phyloP scores from a whole-genome alignment of 1,140 invertebrate genomes.

The Zaprionus lachaisei region DNA sequence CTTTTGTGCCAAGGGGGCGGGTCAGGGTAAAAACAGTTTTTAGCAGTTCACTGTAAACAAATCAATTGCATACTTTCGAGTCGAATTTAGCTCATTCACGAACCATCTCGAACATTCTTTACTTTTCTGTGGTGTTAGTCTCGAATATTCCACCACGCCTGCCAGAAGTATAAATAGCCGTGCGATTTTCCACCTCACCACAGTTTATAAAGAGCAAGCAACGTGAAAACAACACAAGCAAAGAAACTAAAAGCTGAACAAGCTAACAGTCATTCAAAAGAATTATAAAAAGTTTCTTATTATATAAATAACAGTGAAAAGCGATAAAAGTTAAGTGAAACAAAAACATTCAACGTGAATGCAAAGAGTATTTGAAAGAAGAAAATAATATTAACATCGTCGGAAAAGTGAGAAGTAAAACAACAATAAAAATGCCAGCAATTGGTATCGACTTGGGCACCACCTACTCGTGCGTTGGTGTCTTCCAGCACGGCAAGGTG shows the following conservation, averaged over 20 bases:
- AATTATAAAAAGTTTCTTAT: constrained; percentile 12
- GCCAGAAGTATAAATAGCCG: constrained; percentile 54
- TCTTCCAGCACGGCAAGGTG: constrained; percentile 93
- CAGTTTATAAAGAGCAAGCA: constrained; percentile 43
- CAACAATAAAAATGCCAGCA: constrained; percentile 85
- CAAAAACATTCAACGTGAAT: neutral
- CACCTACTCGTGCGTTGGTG: constrained; percentile 92
- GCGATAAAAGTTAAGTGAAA: neutral
- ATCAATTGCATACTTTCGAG: too few relatives aligned
- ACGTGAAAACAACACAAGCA: constrained; percentile 38
- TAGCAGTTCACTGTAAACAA: too few relatives aligned
- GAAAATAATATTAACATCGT: constrained; percentile 26
- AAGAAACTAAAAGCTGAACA: constrained; percentile 13
- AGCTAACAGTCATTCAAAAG: constrained; percentile 5
- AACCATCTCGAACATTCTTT: constrained; percentile 23
- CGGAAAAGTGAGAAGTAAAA: neutral
- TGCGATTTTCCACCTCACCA: constrained; percentile 23
- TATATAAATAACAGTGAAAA: neutral
- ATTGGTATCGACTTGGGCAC: constrained; percentile 92
- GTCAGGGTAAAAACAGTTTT: too few relatives aligned
- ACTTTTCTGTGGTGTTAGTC: constrained; percentile 24
- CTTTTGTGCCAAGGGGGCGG: too few relatives aligned
- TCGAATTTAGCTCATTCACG: neutral
- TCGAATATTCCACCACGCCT: constrained; percentile 46
- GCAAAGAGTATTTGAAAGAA: neutral